Conservation (phyloP, 2,113 vertebrate genomes). For the Xiphias gladius region DNA sequence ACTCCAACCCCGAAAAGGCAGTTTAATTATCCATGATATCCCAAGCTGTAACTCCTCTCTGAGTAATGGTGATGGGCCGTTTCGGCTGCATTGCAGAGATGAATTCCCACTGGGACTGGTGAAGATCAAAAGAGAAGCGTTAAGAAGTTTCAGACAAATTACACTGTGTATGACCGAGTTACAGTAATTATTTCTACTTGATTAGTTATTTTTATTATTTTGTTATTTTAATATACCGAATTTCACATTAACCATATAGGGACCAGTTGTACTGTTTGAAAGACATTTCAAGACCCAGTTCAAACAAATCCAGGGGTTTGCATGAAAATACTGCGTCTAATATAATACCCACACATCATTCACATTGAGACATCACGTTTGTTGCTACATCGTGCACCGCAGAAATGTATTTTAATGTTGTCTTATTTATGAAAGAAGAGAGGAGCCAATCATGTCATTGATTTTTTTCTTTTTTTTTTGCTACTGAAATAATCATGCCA, state of each 20-base stretch:
- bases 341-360: conserved; percentile 23
- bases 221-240: conserved; percentile 9
- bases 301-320: conserved; percentile 27
- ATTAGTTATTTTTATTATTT: conserved; percentile 11
- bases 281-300: conserved; percentile 17
- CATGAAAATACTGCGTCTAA: conserved; percentile 35
- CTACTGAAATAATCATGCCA: background rate
- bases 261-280: conserved; percentile 51
- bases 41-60: conserved; percentile 15
- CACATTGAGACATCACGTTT: conserved; percentile 27
- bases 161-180: conserved; percentile 1
- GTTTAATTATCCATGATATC: conserved; percentile 22
- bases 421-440: background rate
- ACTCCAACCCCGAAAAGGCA: conserved; percentile 13
- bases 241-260: conserved; percentile 37
- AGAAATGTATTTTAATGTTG: conserved; percentile 29
- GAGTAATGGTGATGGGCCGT: background rate
- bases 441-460: background rate
- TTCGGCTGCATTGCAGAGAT: conserved; percentile 18
- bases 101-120: conserved; percentile 24
- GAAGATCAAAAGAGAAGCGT: conserved; percentile 40
- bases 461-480: background rate
- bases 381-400: conserved; percentile 37
- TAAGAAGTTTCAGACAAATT: conserved; percentile 17
- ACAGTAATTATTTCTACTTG: conserved; percentile 1